Percentiles rank a stretch among this genome's conserved stretches.
These are phyloP conservation scores for Argopecten irradians DNA, from an alignment of 1,140 invertebrate genomes.

Conservation along the genomic window DNA sequence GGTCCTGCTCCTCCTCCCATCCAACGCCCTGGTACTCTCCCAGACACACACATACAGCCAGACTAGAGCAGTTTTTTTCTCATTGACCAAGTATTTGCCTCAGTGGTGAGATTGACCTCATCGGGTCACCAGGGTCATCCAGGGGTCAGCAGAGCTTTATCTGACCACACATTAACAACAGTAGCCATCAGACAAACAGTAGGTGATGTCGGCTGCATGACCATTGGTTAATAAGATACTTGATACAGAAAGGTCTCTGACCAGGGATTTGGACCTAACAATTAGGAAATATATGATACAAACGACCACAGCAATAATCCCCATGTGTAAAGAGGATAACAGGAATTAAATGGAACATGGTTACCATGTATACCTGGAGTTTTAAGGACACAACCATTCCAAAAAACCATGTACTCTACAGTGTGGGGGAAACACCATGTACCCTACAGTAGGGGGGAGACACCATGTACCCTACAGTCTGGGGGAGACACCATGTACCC, in stretches of 20 bases:
- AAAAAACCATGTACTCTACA: not conserved
- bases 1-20: not conserved
- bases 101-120: conserved; percentile 4
- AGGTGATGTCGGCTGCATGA: not conserved
- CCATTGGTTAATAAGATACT: not conserved
- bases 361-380: not conserved
- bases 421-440: not conserved
- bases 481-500: not conserved
- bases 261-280: not conserved
- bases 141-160: not conserved
- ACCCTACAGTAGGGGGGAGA: not conserved
- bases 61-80: not conserved
- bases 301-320: too few relatives aligned
- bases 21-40: not conserved
- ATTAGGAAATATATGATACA: not conserved
- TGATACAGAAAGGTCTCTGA: not conserved
- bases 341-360: too few relatives aligned
- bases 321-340: too few relatives aligned
- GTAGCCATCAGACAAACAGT: not conserved
- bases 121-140: not conserved
- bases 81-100: not conserved
- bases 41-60: not conserved
- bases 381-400: not conserved
- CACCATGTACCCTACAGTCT: not conserved
- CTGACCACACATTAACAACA: not conserved